Base-by-base conservation (phyloP, 2,888 invertebrate species). In the Ophion costatus region DNA sequence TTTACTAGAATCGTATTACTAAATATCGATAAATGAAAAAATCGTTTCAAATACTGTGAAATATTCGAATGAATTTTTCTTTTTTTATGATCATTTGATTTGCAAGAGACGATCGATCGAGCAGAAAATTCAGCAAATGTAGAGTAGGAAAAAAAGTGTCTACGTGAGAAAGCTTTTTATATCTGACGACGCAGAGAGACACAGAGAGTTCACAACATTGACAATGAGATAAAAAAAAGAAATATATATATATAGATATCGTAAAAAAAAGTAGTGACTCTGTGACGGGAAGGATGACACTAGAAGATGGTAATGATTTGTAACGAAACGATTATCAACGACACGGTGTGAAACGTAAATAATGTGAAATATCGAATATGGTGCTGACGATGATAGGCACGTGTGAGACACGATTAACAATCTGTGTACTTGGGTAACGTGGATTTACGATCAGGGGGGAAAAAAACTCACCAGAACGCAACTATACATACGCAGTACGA, bases 131-230 rank as follows among this genome's bases (percentile, higher is more conserved):
- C 11, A 59, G 59, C 17, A 29, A 29, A 79, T 14, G 56, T 67
- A 42, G 42, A 74, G 42, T 66, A 63, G 14, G 69, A 70, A 64
- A 69, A 70, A 66, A 82, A 17, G 33, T 63, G 80, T 86, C 80
- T 85, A 83, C 82, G 74, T 74, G 82, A 80, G 80, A 81, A 86
- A 80, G 80, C 80, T 80, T 64, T 45, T 51, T 10, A 45, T 38
- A 42, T 73, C 56, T 73, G 83, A 83, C 83, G 85, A 82, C 81
- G 57, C 29, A 85, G 82, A 84, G 84, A 85, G 82, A 87, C 70
- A 83, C 80, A 88, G 67, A 88, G 80, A 79, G 22, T 83, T 84
- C 79, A 87, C 89, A 89, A 89, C 90, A 88, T 84, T 84, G 88
- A 87, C 80, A 82, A 56, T 77, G 76, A 77, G 80, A 80, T 63